Conservation (phyloP, 2,797 vertebrate genomes). For the Nothura maculosa region DNA sequence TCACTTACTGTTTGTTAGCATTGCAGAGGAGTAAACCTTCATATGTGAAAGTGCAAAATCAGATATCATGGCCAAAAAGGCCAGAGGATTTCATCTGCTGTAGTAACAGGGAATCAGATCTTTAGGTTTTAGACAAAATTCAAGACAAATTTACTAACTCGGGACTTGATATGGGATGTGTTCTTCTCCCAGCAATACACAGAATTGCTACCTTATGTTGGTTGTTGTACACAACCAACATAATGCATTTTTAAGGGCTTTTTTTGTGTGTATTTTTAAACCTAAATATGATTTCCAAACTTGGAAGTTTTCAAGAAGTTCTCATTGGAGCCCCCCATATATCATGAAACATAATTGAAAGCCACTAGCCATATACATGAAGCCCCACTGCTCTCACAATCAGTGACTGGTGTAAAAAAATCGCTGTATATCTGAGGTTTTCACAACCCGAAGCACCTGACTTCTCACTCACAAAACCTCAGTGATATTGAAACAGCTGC, state of each 20-base stretch:
- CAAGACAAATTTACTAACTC: background rate
- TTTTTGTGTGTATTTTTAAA: too few species aligned
- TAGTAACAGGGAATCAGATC: background rate
- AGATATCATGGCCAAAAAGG: background rate
- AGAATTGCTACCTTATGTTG: background rate
- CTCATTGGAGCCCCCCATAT: background rate
- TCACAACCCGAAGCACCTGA: background rate
- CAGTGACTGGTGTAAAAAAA: background rate
- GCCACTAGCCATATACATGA: fast-evolving
- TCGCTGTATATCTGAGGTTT: background rate
- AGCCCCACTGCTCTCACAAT: background rate
- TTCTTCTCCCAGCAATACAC: background rate
- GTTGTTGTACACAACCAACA: fast-evolving
- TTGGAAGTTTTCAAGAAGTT: background rate
- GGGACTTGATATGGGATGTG: background rate
- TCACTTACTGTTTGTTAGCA: background rate
- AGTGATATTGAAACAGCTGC: background rate
- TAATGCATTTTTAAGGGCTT: background rate
- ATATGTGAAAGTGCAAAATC: background rate
- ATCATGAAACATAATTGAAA: fast-evolving
- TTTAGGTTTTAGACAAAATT: background rate
- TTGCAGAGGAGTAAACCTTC: background rate
- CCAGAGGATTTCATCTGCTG: background rate
- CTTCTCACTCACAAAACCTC: background rate
- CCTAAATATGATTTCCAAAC: background rate